Conservation (phyloP, 2,888 invertebrate genomes). For the Folsomia manolachei region DNA sequence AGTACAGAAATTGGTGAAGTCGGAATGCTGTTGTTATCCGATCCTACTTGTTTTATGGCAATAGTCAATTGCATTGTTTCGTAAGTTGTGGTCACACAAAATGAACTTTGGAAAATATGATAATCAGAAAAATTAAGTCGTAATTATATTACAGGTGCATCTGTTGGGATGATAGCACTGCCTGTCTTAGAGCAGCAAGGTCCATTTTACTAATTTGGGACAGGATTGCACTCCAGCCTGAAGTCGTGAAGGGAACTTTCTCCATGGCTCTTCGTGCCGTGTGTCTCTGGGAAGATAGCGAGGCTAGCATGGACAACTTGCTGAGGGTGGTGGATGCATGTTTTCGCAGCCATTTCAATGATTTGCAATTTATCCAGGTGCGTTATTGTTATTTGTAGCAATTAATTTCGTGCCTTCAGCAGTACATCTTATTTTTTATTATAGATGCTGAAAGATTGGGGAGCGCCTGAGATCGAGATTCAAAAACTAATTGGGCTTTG, state of each 20-base stretch:
- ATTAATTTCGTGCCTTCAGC: neutral
- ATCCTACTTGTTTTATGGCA: constrained; percentile 38
- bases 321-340: constrained; percentile 39
- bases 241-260: constrained; percentile 38
- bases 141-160: constrained; percentile 44
- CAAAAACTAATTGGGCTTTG: constrained; percentile 31
- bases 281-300: constrained; percentile 39
- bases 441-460: constrained; percentile 45
- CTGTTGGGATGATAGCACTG: constrained; percentile 45
- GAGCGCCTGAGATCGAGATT: constrained; percentile 39
- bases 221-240: constrained; percentile 23
- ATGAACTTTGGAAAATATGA: too few species aligned
- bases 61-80: constrained; percentile 35
- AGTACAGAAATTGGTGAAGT: constrained; percentile 40
- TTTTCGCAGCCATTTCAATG: constrained; percentile 35
- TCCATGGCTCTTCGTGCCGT: constrained; percentile 39
- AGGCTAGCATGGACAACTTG: constrained; percentile 40
- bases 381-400: neutral
- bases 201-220: constrained; percentile 40
- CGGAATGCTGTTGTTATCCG: constrained; percentile 38
- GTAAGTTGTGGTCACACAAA: constrained; percentile 38
- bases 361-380: constrained; percentile 31
- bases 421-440: constrained; percentile 6
- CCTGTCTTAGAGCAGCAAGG: constrained; percentile 37
- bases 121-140: too few species aligned